Conservation (phyloP, 2,888 invertebrate genomes). For the Heliconius ismenius region DNA sequence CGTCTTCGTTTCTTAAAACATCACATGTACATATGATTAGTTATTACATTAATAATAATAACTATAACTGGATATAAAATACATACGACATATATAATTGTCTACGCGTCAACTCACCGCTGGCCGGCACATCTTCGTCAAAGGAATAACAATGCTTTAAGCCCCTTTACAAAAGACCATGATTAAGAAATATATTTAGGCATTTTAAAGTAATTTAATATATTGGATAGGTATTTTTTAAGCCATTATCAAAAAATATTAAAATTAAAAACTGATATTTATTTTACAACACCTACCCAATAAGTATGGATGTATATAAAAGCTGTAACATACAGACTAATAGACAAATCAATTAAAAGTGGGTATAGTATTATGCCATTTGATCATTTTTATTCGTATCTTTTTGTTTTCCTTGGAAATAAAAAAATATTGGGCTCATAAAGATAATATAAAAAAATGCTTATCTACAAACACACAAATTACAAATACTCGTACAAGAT, state of each 20-base stretch:
- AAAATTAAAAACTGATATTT: too few species aligned
- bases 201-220: neutral
- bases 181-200: neutral
- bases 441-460: neutral
- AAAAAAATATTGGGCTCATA: neutral
- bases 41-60: conserved; percentile 49
- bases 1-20: conserved; percentile 82
- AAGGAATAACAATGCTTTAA: neutral
- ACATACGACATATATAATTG: neutral
- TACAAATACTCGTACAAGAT: neutral
- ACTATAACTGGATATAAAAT: conserved; percentile 48
- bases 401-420: neutral
- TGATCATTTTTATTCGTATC: neutral
- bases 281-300: neutral
- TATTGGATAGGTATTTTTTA: neutral
- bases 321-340: neutral
- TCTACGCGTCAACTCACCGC: neutral
- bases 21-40: conserved; percentile 61
- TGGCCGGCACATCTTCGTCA: neutral
- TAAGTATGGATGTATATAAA: neutral
- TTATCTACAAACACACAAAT: neutral
- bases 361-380: neutral
- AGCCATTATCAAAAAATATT: neutral
- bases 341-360: neutral
- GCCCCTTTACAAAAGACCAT: neutral